These are phyloP conservation scores for Linepithema humile DNA, from an alignment of 1,140 invertebrate species.

Conservation along the genomic window DNA sequence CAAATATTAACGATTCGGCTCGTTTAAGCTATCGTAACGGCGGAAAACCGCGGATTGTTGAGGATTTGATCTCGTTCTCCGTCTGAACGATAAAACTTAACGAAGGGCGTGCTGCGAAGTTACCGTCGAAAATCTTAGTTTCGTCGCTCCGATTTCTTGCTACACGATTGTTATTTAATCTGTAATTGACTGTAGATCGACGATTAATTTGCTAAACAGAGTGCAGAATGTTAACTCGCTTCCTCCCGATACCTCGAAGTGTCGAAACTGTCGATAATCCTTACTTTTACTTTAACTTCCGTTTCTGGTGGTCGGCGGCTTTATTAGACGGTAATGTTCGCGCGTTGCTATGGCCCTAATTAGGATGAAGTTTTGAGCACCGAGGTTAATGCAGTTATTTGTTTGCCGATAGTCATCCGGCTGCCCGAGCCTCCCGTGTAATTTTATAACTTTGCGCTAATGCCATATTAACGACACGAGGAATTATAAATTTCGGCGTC, in stretches of 20 bases:
- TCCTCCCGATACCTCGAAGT: not conserved
- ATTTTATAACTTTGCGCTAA: slow-evolving; percentile 50
- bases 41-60: not conserved
- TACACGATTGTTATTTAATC: not conserved
- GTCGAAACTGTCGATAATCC: not conserved
- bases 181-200: not conserved
- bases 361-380: not conserved
- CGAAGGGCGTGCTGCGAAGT: not conserved
- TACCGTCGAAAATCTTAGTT: not conserved
- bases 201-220: not conserved
- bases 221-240: not conserved
- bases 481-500: slow-evolving; percentile 59
- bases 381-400: slow-evolving; percentile 28
- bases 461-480: slow-evolving; percentile 40
- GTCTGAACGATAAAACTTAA: not conserved
- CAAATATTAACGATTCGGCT: slow-evolving; percentile 50
- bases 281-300: not conserved
- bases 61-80: not conserved
- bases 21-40: slow-evolving; percentile 10
- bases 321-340: slow-evolving; percentile 7
- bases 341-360: not conserved
- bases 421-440: slow-evolving; percentile 1
- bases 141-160: not conserved
- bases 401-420: slow-evolving; percentile 40
- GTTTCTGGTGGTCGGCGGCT: not conserved